These are phyloP conservation scores for Brachyrhaphis roseni DNA, from an alignment of 2,797 vertebrate genomes.

Conservation along the genomic window DNA sequence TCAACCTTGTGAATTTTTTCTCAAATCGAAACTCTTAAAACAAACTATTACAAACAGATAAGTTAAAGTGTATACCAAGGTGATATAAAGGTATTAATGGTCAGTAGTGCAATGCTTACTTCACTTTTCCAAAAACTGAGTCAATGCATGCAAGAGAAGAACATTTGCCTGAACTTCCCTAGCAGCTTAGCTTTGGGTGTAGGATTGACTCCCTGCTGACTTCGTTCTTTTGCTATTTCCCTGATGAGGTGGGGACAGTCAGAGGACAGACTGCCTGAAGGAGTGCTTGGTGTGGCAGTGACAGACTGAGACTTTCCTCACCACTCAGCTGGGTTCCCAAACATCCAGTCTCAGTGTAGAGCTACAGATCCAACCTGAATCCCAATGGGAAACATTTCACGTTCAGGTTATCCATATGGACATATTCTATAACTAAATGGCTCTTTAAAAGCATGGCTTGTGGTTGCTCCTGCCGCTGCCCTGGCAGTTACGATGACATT, in stretches of 20 bases:
- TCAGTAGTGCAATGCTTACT: background rate
- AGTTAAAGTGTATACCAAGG: background rate
- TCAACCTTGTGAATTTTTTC: background rate
- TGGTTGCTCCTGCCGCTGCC: slow-evolving; percentile 3
- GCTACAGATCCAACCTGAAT: no score
- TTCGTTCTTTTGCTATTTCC: background rate
- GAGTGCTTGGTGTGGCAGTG: background rate
- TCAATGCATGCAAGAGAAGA: background rate
- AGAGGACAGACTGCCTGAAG: slow-evolving; percentile 4
- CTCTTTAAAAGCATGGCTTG: background rate
- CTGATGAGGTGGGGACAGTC: slow-evolving; percentile 13
- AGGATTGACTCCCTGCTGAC: slow-evolving; percentile 9
- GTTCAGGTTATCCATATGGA: background rate
- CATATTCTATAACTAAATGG: slow-evolving; percentile 5
- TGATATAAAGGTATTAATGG: background rate
- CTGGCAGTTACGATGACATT: background rate
- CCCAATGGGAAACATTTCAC: background rate
- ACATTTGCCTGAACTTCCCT: slow-evolving; percentile 9
- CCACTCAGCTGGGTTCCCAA: background rate
- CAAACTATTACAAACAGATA: background rate
- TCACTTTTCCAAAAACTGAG: background rate
- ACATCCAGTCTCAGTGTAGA: background rate
- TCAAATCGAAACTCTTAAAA: background rate
- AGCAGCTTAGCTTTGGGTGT: slow-evolving; percentile 1
- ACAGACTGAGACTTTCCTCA: background rate